phyloP scores from a whole-genome alignment of 2,797 vertebrate genomes.

The Spizella passerina region DNA sequence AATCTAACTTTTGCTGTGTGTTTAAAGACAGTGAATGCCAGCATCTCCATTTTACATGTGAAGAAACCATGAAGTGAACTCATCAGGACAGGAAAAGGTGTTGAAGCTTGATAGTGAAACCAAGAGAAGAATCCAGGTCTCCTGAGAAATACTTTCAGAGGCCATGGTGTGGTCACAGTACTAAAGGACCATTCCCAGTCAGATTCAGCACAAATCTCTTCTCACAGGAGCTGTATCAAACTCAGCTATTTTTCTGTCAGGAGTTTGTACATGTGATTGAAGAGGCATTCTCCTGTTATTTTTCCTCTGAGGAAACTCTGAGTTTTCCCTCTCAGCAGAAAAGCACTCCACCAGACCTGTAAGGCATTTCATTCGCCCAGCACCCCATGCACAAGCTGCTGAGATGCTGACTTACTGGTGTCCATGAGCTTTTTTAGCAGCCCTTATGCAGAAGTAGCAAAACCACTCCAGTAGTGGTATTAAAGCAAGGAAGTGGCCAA shows the following conservation, averaged over 20 bases:
- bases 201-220: neutral
- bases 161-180: fast-evolving
- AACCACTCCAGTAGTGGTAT: fast-evolving
- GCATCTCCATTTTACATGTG: neutral
- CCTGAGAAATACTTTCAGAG: neutral
- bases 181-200: neutral
- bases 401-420: neutral
- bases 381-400: neutral
- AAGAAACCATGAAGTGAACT: neutral
- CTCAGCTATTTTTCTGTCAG: neutral
- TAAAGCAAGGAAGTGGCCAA: neutral
- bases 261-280: neutral
- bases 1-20: neutral
- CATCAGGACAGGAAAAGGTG: neutral
- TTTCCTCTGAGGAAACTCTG: neutral
- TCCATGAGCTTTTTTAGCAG: neutral
- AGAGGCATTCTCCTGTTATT: neutral
- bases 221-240: neutral
- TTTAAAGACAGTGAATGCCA: neutral
- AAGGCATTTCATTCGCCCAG: neutral
- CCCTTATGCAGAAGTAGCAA: neutral
- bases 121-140: neutral
- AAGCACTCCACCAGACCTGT: fast-evolving
- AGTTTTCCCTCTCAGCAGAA: neutral
- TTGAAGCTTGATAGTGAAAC: neutral